phyloP scores from a whole-genome alignment of 2,113 vertebrate genomes.

The Dipodomys spectabilis region DNA sequence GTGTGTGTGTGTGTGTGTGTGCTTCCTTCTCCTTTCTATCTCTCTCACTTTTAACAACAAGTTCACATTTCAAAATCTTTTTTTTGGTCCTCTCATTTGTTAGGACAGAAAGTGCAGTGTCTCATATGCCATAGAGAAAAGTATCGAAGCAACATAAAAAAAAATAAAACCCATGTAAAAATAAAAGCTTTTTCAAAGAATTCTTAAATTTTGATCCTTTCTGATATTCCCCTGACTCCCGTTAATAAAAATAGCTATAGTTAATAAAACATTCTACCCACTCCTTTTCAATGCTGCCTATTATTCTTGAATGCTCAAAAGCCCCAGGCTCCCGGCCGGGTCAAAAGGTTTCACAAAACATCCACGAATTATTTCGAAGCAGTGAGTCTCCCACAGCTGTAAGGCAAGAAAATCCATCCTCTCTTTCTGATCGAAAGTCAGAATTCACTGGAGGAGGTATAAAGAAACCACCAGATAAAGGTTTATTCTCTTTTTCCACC shows the following conservation, averaged over 20 bases:
- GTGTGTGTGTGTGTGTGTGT: too few relatives aligned
- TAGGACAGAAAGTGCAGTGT: constrained; percentile 37
- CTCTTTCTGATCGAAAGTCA: constrained; percentile 73
- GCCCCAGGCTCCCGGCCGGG: constrained; percentile 75
- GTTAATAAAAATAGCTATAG: constrained; percentile 79
- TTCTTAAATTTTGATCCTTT: constrained; percentile 78
- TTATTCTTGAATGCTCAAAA: constrained; percentile 77
- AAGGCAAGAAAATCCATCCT: constrained; percentile 73
- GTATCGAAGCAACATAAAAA: constrained; percentile 48
- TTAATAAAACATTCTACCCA: constrained; percentile 78
- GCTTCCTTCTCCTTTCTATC: not conserved
- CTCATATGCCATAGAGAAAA: constrained; percentile 16
- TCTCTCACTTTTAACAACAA: constrained; percentile 57
- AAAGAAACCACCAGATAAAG: constrained; percentile 65
- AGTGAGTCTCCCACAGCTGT: constrained; percentile 70
- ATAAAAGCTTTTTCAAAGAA: constrained; percentile 77
- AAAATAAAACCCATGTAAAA: constrained; percentile 71
- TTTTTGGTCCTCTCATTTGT: constrained; percentile 48
- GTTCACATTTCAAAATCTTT: constrained; percentile 63
- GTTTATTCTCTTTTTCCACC: constrained; percentile 58
- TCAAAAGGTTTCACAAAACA: constrained; percentile 79
- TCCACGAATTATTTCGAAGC: constrained; percentile 75
- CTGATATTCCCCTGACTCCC: constrained; percentile 72
- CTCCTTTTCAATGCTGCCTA: constrained; percentile 77
- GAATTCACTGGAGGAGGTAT: constrained; percentile 72